A percentile compares a stretch with the other conserved stretches of the same genome.
Conservation (phyloP, 2,888 invertebrate species). For the Silvanus unidentatus region DNA sequence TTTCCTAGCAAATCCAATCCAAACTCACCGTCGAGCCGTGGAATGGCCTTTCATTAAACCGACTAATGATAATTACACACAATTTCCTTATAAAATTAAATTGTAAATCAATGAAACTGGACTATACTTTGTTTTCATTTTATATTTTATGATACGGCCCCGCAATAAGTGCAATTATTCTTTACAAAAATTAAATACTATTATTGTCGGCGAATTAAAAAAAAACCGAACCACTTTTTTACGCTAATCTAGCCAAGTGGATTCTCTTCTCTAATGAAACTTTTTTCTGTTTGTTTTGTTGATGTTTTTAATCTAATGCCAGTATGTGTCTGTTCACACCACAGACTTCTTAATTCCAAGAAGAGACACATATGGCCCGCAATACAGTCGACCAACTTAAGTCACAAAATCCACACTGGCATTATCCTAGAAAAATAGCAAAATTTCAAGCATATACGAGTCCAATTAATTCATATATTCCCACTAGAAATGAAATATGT, state of each 20-base stretch:
- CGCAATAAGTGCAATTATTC: too few species aligned
- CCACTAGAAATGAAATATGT: too few species aligned
- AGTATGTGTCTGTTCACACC: constrained; percentile 25
- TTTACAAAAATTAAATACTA: too few species aligned
- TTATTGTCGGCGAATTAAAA: too few species aligned
- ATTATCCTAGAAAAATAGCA: background rate
- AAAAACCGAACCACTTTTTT: background rate
- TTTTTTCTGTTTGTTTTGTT: constrained; percentile 15
- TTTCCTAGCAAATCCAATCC: too few species aligned
- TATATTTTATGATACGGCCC: too few species aligned
- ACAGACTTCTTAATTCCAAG: constrained; percentile 25
- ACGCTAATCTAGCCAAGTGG: background rate
- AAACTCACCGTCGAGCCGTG: background rate
- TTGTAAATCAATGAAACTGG: too few species aligned
- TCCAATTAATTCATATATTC: too few species aligned
- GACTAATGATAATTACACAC: too few species aligned
- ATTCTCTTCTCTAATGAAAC: constrained; percentile 6
- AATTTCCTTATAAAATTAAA: too few species aligned
- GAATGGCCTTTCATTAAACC: background rate
- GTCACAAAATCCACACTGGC: background rate
- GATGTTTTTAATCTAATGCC: constrained; percentile 18
- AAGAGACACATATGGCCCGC: constrained; percentile 27
- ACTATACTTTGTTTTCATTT: too few species aligned
- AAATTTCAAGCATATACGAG: too few species aligned
- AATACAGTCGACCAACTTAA: constrained; percentile 21